A percentile compares a stretch with the other conserved stretches of the same genome.
Conservation (phyloP, 1,140 invertebrate species). For the Bathynomus jamesi region DNA sequence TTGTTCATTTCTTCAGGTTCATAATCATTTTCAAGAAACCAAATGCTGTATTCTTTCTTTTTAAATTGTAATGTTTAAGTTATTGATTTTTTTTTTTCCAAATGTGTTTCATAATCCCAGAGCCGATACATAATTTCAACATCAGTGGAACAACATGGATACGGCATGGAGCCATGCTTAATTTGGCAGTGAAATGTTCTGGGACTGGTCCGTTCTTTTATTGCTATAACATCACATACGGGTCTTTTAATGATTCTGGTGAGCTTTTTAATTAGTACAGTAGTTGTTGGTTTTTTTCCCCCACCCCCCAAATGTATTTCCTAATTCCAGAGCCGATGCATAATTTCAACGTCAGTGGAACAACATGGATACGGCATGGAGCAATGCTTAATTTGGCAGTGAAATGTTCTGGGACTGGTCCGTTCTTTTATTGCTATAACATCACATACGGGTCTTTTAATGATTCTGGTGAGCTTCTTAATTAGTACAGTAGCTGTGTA, state of each 20-base stretch:
- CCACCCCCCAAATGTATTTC: too few relatives aligned
- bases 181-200: slow-evolving; percentile 16
- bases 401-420: slow-evolving; percentile 14
- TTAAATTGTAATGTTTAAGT: too few relatives aligned
- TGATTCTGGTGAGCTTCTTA: slow-evolving; percentile 25
- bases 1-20: too few relatives aligned
- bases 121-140: slow-evolving; percentile 22
- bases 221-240: slow-evolving; percentile 6
- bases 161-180: slow-evolving; percentile 21
- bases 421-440: slow-evolving; percentile 18
- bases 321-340: slow-evolving; percentile 23
- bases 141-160: slow-evolving; percentile 22
- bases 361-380: slow-evolving; percentile 25
- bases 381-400: slow-evolving; percentile 20
- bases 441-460: slow-evolving; percentile 12
- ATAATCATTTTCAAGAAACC: too few relatives aligned
- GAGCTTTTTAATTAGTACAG: too few relatives aligned
- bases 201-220: slow-evolving; percentile 20
- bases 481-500: not conserved
- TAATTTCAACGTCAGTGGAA: slow-evolving; percentile 20
- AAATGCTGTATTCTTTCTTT: too few relatives aligned
- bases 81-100: too few relatives aligned
- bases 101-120: too few relatives aligned
- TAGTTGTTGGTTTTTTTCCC: too few relatives aligned
- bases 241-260: slow-evolving; percentile 24